Evolutionary conservation across 2,113 vertebrate species (phyloP), one percentile per base, ranked within the genome.

Genomic region (Psettodes erumei): DNA sequence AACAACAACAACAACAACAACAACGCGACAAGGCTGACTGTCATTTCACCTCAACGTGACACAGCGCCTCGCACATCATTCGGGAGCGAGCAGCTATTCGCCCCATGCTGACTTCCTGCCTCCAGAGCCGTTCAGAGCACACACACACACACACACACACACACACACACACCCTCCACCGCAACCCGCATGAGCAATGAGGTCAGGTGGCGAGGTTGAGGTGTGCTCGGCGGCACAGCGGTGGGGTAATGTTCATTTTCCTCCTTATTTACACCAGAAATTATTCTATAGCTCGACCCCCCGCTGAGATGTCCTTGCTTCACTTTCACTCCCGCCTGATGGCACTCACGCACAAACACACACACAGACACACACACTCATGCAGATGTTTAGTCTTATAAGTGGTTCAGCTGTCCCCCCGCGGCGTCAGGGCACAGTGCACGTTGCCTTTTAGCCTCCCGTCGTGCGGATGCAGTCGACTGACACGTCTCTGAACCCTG

Each of bases 201-300:
- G 82, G 77, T 85, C 61, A 76, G 60, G 77, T 76, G 82, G 69
- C 71, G 25, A 48, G 78, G 63, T 77, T 19, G 54, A 64, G 58
- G 59, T 60, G 77, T 2, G 40, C 48, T 76, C 53, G 13, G 8
- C 2, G 61, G 79, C 78, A 27, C 87, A 79, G 87, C 62, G 2
- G 82, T 69, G 9, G 75, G 72, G 66, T 86, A 85, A 90, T 83
- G 86, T 83, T 73, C 87, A 78, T 88, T 84, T 88, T 80, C 82
- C 59, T 58, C 80, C 86, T 84, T 84, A 90, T 90, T 91, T 88
- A 86, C 32, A 64, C 56, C 32, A n/a, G 53, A 74, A 81, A 77
- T 77, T 50, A 80, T 76, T 84, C 85, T 32, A 77, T 61, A 66
- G 68, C 73, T 73, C 58, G 6, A 23, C 33, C 7, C 21, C 82